A percentile compares a stretch with the other conserved stretches of the same genome.
Evolutionary conservation across 1,140 invertebrate genomes (phyloP).

Genomic region (Lamellibrachia luymesi): DNA sequence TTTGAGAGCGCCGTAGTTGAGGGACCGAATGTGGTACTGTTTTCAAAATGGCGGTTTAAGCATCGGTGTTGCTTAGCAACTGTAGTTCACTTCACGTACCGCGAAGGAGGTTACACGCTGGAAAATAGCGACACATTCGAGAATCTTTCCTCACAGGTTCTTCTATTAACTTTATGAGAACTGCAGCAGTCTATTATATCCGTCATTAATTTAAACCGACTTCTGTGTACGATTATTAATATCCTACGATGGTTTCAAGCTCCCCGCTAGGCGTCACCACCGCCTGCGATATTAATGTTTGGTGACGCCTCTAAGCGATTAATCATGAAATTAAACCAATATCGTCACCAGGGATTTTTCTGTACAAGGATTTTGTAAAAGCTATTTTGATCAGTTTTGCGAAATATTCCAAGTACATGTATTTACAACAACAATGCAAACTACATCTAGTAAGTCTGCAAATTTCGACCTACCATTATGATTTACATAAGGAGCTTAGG

Average conservation of each 20-base stretch:
- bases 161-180: not conserved
- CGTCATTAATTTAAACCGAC: not conserved
- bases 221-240: not conserved
- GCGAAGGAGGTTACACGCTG: not conserved
- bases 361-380: too few relatives aligned
- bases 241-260: not conserved
- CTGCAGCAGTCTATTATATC: not conserved
- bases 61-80: constrained; percentile 3
- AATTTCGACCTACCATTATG: too few relatives aligned
- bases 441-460: too few relatives aligned
- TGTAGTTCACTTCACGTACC: not conserved
- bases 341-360: too few relatives aligned
- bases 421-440: too few relatives aligned
- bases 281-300: not conserved
- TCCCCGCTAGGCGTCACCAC: not conserved
- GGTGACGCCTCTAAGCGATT: not conserved
- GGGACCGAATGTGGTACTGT: not conserved
- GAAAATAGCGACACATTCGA: not conserved
- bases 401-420: too few relatives aligned
- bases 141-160: not conserved
- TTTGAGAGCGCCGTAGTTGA: not conserved
- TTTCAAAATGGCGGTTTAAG: constrained; percentile 5
- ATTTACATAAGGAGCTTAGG: too few relatives aligned
- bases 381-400: too few relatives aligned
- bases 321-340: not conserved